Percentiles rank a stretch among this genome's conserved stretches.
These are phyloP conservation scores for Griposia aprilina DNA, from an alignment of 2,888 invertebrate genomes.

Conservation along the genomic window DNA sequence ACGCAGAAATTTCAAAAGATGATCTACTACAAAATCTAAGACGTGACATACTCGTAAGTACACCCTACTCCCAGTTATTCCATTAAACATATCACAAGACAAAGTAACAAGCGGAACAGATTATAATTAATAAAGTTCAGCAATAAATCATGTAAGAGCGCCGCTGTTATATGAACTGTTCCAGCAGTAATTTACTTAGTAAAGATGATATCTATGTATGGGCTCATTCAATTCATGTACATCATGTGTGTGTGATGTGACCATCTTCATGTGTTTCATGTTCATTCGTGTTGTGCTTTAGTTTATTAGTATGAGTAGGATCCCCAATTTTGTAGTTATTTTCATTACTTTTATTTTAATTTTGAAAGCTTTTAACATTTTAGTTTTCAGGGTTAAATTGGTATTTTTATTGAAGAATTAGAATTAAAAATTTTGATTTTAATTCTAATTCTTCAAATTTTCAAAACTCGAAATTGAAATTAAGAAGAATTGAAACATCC, in stretches of 20 bases:
- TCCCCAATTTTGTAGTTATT: slow-evolving; percentile 9
- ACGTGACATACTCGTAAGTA: slow-evolving; percentile 22
- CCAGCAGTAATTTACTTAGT: slow-evolving; percentile 62
- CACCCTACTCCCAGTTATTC: slow-evolving; percentile 42
- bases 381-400: neutral
- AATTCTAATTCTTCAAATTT: too few species aligned
- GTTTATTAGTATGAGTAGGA: slow-evolving; percentile 6
- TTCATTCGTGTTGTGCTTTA: slow-evolving; percentile 8
- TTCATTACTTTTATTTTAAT: neutral
- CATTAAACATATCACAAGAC: slow-evolving; percentile 71
- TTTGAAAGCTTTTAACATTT: neutral
- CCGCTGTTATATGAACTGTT: slow-evolving; percentile 56
- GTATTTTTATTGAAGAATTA: neutral
- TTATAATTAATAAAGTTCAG: slow-evolving; percentile 77
- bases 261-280: too few species aligned
- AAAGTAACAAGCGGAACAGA: slow-evolving; percentile 73
- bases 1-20: neutral
- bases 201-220: slow-evolving; percentile 53
- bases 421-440: too few species aligned
- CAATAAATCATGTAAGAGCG: slow-evolving; percentile 71
- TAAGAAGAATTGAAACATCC: too few species aligned
- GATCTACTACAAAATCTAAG: neutral
- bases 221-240: slow-evolving; percentile 56
- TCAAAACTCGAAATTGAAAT: too few species aligned
- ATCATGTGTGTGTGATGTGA: too few species aligned